These are phyloP conservation scores for Dicyrtoma fusca DNA, from an alignment of 2,888 invertebrate genomes.

Conservation along the genomic window DNA sequence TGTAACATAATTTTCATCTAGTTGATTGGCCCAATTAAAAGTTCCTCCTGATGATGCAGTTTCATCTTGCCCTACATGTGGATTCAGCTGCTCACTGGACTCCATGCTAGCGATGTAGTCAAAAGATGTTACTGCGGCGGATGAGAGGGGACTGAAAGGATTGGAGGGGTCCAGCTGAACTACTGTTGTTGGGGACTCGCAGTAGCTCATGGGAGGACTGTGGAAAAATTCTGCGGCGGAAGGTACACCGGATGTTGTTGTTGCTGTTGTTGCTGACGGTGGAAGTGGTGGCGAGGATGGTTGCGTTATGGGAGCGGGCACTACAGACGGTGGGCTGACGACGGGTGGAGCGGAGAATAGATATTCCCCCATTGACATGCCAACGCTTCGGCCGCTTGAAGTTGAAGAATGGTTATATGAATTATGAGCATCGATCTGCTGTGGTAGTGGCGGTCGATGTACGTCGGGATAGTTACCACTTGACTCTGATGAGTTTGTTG, in stretches of 20 bases:
- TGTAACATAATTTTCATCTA: not conserved
- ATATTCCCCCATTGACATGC: slow-evolving; percentile 54
- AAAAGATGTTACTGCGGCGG: too few relatives aligned
- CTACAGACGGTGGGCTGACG: slow-evolving; percentile 21
- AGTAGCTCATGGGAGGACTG: not conserved
- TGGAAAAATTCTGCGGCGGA: slow-evolving; percentile 8
- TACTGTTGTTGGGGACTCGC: not conserved
- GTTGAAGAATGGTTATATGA: slow-evolving; percentile 4
- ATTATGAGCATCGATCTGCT: not conserved
- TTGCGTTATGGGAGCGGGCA: slow-evolving; percentile 22
- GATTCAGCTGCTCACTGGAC: not conserved
- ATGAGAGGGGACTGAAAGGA: slow-evolving; percentile 26
- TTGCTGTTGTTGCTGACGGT: slow-evolving; percentile 25
- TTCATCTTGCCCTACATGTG: not conserved
- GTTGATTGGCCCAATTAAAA: not conserved
- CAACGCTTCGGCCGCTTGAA: slow-evolving; percentile 26
- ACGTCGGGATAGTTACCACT: not conserved
- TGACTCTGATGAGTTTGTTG: slow-evolving; percentile 3
- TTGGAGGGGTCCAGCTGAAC: slow-evolving; percentile 19
- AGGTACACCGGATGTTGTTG: slow-evolving; percentile 12
- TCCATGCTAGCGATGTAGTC: not conserved
- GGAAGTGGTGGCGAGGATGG: slow-evolving; percentile 24
- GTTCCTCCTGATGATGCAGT: not conserved
- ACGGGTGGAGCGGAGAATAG: slow-evolving; percentile 51
- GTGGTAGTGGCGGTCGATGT: not conserved